phyloP scores from a whole-genome alignment of 2,888 invertebrate species.

The Neoitamus cyanurus region DNA sequence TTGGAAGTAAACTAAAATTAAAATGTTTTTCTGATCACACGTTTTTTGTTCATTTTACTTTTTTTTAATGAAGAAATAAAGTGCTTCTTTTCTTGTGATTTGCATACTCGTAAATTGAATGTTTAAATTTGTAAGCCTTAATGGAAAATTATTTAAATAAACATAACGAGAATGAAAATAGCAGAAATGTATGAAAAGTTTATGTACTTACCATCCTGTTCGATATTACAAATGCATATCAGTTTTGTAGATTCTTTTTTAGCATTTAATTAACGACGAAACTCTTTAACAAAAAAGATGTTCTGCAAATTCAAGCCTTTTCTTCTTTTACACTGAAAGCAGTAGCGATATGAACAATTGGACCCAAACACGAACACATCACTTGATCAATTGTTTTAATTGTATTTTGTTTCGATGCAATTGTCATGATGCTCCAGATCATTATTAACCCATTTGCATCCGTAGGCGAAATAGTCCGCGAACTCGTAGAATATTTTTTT shows the following conservation, averaged over 20 bases:
- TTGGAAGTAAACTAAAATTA: slow-evolving; percentile 45
- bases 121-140: background rate
- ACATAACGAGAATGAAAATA: background rate
- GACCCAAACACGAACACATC: no score
- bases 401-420: no score
- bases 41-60: background rate
- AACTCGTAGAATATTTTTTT: no score
- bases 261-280: no score
- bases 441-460: no score
- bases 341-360: no score
- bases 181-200: background rate
- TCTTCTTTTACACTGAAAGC: background rate
- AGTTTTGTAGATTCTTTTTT: no score
- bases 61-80: background rate
- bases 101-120: background rate
- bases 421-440: no score
- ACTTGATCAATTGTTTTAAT: no score
- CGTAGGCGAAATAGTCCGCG: no score
- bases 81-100: background rate
- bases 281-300: background rate
- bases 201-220: background rate
- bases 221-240: background rate
- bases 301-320: no score
- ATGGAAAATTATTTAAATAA: background rate
- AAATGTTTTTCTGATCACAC: slow-evolving; percentile 4